These are phyloP conservation scores for Parus major DNA, from an alignment of 2,113 vertebrate species.

Conservation along the genomic window DNA sequence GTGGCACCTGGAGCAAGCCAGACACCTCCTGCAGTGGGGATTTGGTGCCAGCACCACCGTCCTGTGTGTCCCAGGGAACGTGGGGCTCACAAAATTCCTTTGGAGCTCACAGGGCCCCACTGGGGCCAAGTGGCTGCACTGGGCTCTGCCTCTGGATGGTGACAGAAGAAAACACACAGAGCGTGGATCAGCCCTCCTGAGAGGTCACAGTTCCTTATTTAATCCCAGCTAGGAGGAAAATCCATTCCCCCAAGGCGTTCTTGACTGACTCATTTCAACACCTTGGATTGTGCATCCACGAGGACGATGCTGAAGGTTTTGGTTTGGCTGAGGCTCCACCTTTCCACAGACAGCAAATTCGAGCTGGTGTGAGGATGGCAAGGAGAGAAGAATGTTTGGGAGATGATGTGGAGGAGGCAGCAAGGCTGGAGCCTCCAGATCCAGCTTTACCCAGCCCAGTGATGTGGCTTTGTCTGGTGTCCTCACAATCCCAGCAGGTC, in stretches of 20 bases:
- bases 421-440: not conserved
- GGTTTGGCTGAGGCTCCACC: not conserved
- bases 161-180: not conserved
- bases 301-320: fast-evolving
- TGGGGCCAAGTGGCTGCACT: not conserved
- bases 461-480: not conserved
- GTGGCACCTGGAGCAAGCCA: not conserved
- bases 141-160: not conserved
- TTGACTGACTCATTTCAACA: not conserved
- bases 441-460: not conserved
- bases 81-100: not conserved
- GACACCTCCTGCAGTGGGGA: not conserved
- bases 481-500: not conserved
- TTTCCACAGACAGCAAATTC: not conserved
- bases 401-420: not conserved
- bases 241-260: not conserved
- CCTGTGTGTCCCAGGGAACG: not conserved
- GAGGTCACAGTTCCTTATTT: not conserved
- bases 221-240: not conserved
- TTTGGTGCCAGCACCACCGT: not conserved
- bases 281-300: not conserved
- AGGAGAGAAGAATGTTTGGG: not conserved
- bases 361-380: not conserved
- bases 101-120: fast-evolving
- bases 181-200: not conserved